phyloP scores from a whole-genome alignment of 2,888 invertebrate species.

The Synanthedon myopaeformis region DNA sequence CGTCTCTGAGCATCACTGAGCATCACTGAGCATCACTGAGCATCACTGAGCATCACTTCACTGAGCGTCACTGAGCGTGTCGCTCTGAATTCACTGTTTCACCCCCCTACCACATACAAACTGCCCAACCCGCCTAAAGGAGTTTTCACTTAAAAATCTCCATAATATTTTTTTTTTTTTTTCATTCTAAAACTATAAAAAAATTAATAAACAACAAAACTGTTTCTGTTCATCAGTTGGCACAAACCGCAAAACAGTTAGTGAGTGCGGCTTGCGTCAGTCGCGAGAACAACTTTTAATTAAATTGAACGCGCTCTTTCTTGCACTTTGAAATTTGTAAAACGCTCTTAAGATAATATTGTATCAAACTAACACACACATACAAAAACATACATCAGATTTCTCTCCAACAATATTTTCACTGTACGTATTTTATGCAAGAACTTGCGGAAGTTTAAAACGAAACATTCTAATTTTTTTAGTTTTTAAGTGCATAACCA shows the following conservation, averaged over 20 bases:
- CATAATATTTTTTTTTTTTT: too few species aligned
- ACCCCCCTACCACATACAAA: too few species aligned
- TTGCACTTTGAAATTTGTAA: conserved; percentile 38
- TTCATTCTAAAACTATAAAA: neutral
- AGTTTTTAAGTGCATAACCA: neutral
- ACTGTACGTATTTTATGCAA: neutral
- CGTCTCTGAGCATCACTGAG: too few species aligned
- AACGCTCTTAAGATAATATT: conserved; percentile 34
- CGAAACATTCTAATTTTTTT: neutral
- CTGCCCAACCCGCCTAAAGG: too few species aligned
- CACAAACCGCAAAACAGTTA: conserved; percentile 19
- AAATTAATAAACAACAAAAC: neutral
- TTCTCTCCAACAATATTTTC: neutral
- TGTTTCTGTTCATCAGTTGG: conserved; percentile 22
- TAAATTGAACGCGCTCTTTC: conserved; percentile 35
- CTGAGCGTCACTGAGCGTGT: too few species aligned
- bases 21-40: too few species aligned
- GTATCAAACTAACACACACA: conserved; percentile 14
- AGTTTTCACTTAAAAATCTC: too few species aligned
- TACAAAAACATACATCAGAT: neutral
- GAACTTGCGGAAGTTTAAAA: neutral
- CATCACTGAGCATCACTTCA: too few species aligned
- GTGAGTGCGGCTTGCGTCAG: conserved; percentile 18
- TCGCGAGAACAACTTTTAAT: conserved; percentile 42
- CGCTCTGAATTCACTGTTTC: too few species aligned